Conservation (phyloP, 2,113 vertebrate species). For the Mohoua ochrocephala region DNA sequence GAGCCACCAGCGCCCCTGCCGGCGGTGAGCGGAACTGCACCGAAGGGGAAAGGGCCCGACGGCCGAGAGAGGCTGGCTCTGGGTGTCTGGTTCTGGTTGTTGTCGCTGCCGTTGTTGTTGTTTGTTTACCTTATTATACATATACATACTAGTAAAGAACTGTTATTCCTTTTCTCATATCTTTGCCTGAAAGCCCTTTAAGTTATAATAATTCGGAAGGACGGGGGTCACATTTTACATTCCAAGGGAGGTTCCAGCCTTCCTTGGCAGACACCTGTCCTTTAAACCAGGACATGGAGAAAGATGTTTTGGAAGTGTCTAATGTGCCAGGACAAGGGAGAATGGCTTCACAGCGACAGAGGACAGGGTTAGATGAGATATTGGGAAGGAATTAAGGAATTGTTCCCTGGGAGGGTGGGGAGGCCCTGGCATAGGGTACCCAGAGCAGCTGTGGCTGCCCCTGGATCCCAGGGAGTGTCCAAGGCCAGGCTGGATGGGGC, state of each 20-base stretch:
- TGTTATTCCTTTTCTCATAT: not conserved
- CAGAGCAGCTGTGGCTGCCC: not conserved
- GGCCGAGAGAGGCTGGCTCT: too few relatives aligned
- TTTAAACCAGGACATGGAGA: not conserved
- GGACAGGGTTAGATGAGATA: not conserved
- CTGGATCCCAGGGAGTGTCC: not conserved
- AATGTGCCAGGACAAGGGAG: not conserved
- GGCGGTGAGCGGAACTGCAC: not conserved
- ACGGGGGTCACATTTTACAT: not conserved
- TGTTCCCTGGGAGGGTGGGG: rapidly evolving
- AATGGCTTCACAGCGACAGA: not conserved
- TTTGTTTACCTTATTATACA: not conserved
- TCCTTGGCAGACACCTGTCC: not conserved
- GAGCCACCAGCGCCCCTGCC: not conserved
- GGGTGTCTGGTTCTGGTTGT: not conserved
- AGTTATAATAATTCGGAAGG: not conserved
- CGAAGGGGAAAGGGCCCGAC: not conserved
- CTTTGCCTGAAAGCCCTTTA: too few relatives aligned
- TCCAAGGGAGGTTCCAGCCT: rapidly evolving
- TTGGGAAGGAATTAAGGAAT: not conserved
- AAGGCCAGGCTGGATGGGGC: rapidly evolving
- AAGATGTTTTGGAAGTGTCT: not conserved
- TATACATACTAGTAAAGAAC: not conserved
- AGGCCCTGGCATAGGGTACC: not conserved
- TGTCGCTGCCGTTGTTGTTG: not conserved